Percentiles rank a stretch among this genome's conserved stretches.
phyloP scores from a whole-genome alignment of 2,888 invertebrate genomes.

The Drosophila rellima region DNA sequence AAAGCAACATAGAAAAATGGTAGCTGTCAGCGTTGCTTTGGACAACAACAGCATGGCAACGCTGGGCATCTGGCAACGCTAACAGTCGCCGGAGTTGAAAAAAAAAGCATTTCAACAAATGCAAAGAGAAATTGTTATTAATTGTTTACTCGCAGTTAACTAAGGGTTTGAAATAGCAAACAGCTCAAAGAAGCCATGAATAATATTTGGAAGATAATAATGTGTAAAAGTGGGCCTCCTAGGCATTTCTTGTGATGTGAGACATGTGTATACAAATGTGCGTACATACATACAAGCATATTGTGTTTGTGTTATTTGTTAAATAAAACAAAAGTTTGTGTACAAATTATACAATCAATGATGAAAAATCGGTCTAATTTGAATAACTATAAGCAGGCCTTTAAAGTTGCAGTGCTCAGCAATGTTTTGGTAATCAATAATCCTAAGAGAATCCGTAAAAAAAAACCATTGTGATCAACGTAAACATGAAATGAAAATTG shows the following conservation, averaged over 20 bases:
- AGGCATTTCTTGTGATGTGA: neutral
- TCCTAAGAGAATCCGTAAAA: neutral
- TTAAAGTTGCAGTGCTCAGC: neutral
- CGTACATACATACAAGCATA: slow-evolving; percentile 1
- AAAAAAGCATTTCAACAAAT: slow-evolving; percentile 31
- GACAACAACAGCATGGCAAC: slow-evolving; percentile 19
- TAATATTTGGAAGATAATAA: neutral
- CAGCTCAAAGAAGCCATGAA: neutral
- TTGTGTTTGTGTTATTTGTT: slow-evolving; percentile 45
- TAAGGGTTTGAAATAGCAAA: neutral
- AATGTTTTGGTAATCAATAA: neutral
- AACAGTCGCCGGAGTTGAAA: slow-evolving; percentile 59
- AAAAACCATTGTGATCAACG: neutral
- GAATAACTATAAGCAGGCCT: neutral
- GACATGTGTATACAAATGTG: slow-evolving; percentile 12
- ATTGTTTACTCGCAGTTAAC: slow-evolving; percentile 11
- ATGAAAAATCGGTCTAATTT: neutral
- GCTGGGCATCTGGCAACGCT: slow-evolving; percentile 37
- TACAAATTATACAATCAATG: slow-evolving; percentile 39
- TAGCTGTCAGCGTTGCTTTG: slow-evolving; percentile 47
- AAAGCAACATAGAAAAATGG: slow-evolving; percentile 40
- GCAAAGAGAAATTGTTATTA: slow-evolving; percentile 7
- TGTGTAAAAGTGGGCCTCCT: neutral
- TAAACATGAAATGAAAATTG: neutral
- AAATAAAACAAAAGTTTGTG: slow-evolving; percentile 47